Evolutionary conservation across 2,113 vertebrate genomes (phyloP).

Genomic region (Plecotus auritus): DNA sequence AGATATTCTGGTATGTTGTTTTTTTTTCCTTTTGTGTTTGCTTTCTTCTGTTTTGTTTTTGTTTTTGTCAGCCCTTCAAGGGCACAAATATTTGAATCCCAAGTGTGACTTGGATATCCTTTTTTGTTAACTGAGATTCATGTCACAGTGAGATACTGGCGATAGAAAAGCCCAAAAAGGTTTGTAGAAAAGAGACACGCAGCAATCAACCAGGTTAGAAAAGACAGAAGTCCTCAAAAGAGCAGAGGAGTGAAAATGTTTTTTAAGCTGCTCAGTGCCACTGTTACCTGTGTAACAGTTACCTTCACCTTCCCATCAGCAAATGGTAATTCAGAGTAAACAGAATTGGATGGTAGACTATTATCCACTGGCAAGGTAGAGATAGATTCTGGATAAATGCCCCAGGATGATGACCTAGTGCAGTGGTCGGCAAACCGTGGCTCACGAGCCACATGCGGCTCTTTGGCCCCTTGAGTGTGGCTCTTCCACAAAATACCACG

Average conservation of each 20-base stretch:
- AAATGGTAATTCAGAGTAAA: slow-evolving; percentile 76
- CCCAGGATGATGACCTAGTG: slow-evolving; percentile 98
- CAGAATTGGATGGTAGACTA: slow-evolving; percentile 75
- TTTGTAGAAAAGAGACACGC: slow-evolving; percentile 97
- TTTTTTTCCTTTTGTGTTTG: slow-evolving; percentile 64
- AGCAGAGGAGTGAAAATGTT: slow-evolving; percentile 95
- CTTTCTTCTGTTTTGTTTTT: slow-evolving; percentile 62
- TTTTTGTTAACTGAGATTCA: slow-evolving; percentile 78
- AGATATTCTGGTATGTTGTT: slow-evolving; percentile 84
- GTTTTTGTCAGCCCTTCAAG: slow-evolving; percentile 64
- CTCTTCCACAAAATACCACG: too few relatives aligned
- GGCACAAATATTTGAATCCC: slow-evolving; percentile 68
- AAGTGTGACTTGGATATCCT: slow-evolving; percentile 51
- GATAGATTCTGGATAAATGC: slow-evolving; percentile 84
- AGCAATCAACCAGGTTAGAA: slow-evolving; percentile 98
- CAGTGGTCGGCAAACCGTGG: too few relatives aligned
- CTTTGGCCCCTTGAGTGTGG: too few relatives aligned
- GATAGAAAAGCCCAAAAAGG: slow-evolving; percentile 97
- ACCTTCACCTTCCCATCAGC: slow-evolving; percentile 84
- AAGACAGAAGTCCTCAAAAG: slow-evolving; percentile 94
- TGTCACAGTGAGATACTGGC: slow-evolving; percentile 96
- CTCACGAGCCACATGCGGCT: too few relatives aligned
- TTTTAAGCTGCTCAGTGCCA: slow-evolving; percentile 92
- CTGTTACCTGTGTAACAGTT: slow-evolving; percentile 90
- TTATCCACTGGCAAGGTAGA: slow-evolving; percentile 82